Base-by-base conservation (phyloP, 2,797 vertebrate genomes). In the Crenichthys baileyi region DNA sequence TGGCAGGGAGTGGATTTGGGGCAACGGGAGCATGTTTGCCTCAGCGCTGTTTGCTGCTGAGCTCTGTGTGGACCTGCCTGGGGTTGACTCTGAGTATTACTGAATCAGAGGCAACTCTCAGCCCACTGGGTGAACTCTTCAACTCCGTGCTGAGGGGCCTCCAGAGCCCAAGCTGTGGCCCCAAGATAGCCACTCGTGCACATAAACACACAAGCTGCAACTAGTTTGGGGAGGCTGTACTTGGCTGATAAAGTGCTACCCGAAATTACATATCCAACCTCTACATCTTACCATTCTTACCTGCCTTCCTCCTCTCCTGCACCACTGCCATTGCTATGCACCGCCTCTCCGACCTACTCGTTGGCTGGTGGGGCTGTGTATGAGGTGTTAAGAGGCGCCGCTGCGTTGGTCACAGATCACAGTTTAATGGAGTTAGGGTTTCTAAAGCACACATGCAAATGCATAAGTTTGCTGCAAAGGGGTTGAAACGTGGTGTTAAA, bases 61-160 rank as follows among this genome's bases (percentile, higher is more conserved):
- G 84, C 83, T 85, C 85, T 85, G 77, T 5, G 70, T 70, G 55
- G 86, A 78, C 83, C 87, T 68, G 86, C 87, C 86, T 83, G 73
- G 78, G 87, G 86, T 86, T 78, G 75, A 81, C 77, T 83, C 85
- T 83, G 71, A 75, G 77, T 83, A 88, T 90, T 89, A 83, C 50
- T 72, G 80, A 82, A 92, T 91, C 80, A 90, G 82, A 85, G 12
- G 86, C 79, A 86, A 84, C 85, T 74, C 85, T 80, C 65, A 83
- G 90, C 80, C 88, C 65, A 83, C 79, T 67, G 88, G 86, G 82
- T 94, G 93, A 95, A 94, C 94, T 93, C 87, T 93, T 92, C 91
- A 93, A 94, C 92, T 93, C 83, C 2, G 41, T 74, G 88, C 80
- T 82, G 88, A 91, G 87, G 56, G 84, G 75, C 86, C 85, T 83